phyloP scores from a whole-genome alignment of 2,797 vertebrate genomes.

The Otolemur crassicaudatus region DNA sequence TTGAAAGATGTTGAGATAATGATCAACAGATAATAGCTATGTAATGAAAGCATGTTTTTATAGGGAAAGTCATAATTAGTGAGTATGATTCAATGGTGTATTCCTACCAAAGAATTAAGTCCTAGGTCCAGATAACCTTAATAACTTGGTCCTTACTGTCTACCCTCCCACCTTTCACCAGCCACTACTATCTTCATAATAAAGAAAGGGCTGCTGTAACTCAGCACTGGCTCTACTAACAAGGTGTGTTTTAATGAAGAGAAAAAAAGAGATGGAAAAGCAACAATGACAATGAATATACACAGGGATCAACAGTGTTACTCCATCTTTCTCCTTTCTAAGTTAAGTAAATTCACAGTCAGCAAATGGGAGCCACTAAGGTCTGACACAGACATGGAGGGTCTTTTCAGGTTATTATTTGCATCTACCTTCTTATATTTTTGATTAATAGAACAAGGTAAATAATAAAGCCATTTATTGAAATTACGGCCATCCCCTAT shows the following conservation, averaged over 20 bases:
- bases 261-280: background rate
- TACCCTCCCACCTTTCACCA: background rate
- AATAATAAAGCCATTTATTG: background rate
- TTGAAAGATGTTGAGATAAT: background rate
- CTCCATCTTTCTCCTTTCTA: background rate
- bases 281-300: background rate
- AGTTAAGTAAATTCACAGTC: background rate
- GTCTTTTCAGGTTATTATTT: constrained; percentile 14
- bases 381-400: background rate
- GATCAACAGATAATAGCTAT: background rate
- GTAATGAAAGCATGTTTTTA: background rate
- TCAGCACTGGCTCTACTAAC: background rate
- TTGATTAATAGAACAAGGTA: constrained; percentile 18
- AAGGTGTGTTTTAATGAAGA: background rate
- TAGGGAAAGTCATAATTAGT: background rate
- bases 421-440: background rate
- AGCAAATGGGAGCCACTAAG: background rate
- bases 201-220: background rate
- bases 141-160: background rate
- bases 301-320: background rate
- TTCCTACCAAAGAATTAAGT: background rate
- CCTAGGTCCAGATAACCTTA: background rate
- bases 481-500: background rate
- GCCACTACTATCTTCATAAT: background rate
- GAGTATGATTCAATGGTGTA: background rate